Conservation (phyloP, 2,113 vertebrate species). For the Herpailurus yagouaroundi region DNA sequence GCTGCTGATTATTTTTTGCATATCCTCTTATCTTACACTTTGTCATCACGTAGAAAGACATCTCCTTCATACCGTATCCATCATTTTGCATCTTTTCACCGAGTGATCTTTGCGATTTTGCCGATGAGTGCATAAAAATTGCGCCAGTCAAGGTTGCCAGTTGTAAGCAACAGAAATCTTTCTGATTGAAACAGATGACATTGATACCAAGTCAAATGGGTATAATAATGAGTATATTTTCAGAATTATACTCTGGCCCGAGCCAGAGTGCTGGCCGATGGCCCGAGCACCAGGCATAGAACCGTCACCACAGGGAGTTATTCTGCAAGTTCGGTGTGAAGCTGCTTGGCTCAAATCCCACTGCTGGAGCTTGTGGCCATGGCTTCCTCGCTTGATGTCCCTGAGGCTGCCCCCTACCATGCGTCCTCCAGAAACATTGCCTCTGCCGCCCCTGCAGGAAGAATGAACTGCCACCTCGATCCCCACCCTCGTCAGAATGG, state of each 20-base stretch:
- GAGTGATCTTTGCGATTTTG: not conserved
- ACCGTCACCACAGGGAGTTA: not conserved
- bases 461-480: not conserved
- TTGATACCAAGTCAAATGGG: not conserved
- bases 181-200: not conserved
- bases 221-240: not conserved
- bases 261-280: not conserved
- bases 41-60: not conserved
- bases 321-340: not conserved
- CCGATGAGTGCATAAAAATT: not conserved
- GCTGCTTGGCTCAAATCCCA: not conserved
- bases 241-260: not conserved
- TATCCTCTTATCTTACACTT: not conserved
- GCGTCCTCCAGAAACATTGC: not conserved
- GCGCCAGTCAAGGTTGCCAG: not conserved
- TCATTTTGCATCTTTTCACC: not conserved
- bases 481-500: not conserved
- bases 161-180: not conserved
- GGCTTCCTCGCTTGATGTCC: not conserved
- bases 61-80: not conserved
- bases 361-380: not conserved
- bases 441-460: not conserved
- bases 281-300: not conserved
- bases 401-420: rapidly evolving
- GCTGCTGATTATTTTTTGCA: not conserved